Percentiles rank a stretch among this genome's conserved stretches.
phyloP scores from a whole-genome alignment of 2,888 invertebrate species.

The Troilus luridus region DNA sequence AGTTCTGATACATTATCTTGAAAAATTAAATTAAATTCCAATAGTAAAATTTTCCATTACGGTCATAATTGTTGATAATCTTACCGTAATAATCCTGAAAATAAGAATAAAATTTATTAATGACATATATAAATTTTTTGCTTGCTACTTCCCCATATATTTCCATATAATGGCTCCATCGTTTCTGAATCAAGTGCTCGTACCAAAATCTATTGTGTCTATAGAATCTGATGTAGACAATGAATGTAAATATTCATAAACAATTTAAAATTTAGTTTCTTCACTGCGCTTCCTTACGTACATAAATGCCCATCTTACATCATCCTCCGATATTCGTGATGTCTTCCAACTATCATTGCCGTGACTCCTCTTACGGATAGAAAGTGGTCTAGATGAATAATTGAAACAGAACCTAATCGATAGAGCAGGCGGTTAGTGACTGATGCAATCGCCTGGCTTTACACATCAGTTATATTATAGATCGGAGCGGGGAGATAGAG shows the following conservation, averaged over 20 bases:
- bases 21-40: no score
- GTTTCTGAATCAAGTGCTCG: neutral
- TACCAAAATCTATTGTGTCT: neutral
- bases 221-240: neutral
- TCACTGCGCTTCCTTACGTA: neutral
- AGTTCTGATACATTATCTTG: no score
- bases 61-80: no score
- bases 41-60: no score
- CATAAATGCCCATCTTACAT: neutral
- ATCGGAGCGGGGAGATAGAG: neutral
- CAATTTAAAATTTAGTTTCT: neutral
- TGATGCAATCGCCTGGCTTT: neutral
- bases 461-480: neutral
- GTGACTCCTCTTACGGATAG: neutral
- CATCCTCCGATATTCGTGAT: neutral
- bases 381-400: constrained; percentile 34
- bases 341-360: neutral
- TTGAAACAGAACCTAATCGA: constrained; percentile 1
- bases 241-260: neutral
- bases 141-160: neutral
- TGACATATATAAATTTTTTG: no score
- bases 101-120: no score
- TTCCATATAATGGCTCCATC: neutral
- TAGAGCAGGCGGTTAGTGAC: neutral
- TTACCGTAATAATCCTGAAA: no score